These are phyloP conservation scores for Propithecus coquereli DNA, from an alignment of 2,113 vertebrate species.

Conservation along the genomic window DNA sequence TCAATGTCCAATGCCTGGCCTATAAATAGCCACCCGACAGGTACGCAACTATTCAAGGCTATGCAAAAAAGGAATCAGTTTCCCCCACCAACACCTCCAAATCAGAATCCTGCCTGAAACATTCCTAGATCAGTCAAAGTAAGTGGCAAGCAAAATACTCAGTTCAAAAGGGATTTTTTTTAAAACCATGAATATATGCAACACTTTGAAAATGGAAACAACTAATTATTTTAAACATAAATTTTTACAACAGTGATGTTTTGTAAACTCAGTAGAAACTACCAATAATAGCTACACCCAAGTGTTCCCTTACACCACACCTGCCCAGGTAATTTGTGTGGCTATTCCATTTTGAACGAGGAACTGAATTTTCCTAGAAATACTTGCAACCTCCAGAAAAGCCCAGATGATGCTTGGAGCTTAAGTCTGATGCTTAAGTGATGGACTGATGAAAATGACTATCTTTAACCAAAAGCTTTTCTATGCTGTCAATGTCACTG, in stretches of 20 bases:
- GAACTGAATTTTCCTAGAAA: neutral
- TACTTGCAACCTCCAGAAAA: neutral
- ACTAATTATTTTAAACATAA: neutral
- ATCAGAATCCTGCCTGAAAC: neutral
- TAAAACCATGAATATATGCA: neutral
- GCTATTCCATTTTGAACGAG: neutral
- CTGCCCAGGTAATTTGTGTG: neutral
- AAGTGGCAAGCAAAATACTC: neutral
- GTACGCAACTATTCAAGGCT: accelerated
- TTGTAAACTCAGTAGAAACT: neutral
- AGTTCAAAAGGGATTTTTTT: neutral
- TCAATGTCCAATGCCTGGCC: neutral
- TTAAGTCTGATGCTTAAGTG: neutral
- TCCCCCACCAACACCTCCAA: neutral
- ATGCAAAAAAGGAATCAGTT: neutral
- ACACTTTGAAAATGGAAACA: neutral
- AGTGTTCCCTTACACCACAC: neutral
- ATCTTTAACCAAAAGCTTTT: conserved; percentile 5
- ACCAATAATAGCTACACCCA: neutral
- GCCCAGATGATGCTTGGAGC: neutral
- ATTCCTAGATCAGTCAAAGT: neutral
- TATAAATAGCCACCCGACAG: neutral
- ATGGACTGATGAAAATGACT: neutral
- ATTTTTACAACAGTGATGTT: neutral
- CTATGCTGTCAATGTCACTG: neutral